Conservation (phyloP, 1,140 invertebrate species). For the Drosophila pseudoananassae region DNA sequence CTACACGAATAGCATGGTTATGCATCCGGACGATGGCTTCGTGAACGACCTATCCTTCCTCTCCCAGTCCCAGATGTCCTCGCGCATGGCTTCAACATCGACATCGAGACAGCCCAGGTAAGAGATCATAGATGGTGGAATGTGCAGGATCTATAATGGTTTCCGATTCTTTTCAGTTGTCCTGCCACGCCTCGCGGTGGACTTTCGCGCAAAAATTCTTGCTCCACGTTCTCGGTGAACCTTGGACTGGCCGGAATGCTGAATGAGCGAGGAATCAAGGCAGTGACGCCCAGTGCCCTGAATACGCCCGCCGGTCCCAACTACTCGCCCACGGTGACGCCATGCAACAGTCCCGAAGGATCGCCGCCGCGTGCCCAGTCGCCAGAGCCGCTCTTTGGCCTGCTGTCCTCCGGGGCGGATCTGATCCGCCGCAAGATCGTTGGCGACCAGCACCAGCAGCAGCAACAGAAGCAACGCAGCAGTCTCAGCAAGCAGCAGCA, state of each 20-base stretch:
- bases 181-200: conserved; percentile 86
- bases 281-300: conserved; percentile 88
- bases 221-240: conserved; percentile 91
- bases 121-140: not conserved
- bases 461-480: conserved; percentile 40
- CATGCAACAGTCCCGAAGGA: conserved; percentile 90
- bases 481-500: conserved; percentile 83
- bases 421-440: conserved; percentile 89
- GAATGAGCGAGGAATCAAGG: conserved; percentile 92
- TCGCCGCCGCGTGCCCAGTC: conserved; percentile 86
- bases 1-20: conserved; percentile 94
- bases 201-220: conserved; percentile 89
- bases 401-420: conserved; percentile 90
- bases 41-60: conserved; percentile 83
- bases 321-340: conserved; percentile 91
- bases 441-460: conserved; percentile 82
- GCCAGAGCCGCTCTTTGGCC: conserved; percentile 86
- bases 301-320: conserved; percentile 89
- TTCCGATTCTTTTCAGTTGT: conserved; percentile 62
- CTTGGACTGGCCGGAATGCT: conserved; percentile 91
- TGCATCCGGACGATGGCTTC: conserved; percentile 93
- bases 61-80: conserved; percentile 83
- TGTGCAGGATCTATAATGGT: too few relatives aligned
- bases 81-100: conserved; percentile 77
- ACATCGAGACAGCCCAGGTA: conserved; percentile 83